These are phyloP conservation scores for Cyprinodon brontotheroides DNA, from an alignment of 2,113 vertebrate genomes.

Conservation along the genomic window DNA sequence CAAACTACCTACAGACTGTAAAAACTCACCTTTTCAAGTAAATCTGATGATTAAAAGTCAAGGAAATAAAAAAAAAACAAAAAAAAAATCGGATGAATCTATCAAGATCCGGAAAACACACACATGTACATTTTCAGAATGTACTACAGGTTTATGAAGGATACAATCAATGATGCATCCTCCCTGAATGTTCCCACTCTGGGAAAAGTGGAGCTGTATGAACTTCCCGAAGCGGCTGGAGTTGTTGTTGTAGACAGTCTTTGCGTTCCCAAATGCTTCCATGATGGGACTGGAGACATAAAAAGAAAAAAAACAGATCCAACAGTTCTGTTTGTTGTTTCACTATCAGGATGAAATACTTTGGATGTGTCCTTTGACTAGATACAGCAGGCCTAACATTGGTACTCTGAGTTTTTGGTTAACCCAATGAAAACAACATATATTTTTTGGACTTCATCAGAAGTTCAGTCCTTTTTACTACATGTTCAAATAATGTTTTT, in stretches of 20 bases:
- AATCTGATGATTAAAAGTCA: conserved; percentile 71
- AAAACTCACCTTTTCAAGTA: conserved; percentile 80
- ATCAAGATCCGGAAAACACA: background rate
- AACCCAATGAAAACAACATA: too few species aligned
- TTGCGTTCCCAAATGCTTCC: conserved; percentile 92
- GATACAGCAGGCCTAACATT: background rate
- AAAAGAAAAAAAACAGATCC: conserved; percentile 3
- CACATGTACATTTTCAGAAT: background rate
- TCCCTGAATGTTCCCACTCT: conserved; percentile 90
- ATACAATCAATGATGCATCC: conserved; percentile 92
- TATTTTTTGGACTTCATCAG: too few species aligned
- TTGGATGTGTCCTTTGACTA: background rate
- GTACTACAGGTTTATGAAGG: conserved; percentile 62
- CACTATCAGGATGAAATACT: background rate
- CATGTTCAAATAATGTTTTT: too few species aligned
- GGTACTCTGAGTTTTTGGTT: too few species aligned
- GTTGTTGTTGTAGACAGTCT: conserved; percentile 94
- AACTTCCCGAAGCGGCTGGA: conserved; percentile 94
- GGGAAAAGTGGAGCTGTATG: conserved; percentile 92
- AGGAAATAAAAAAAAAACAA: conserved; percentile 45
- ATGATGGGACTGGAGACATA: conserved; percentile 85
- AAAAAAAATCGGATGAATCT: background rate
- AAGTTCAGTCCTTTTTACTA: too few species aligned
- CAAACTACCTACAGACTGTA: background rate
- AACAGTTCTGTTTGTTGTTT: background rate